Evolutionary conservation across 2,888 invertebrate genomes (phyloP).

Genomic region (Trichogramma dendrolimi): DNA sequence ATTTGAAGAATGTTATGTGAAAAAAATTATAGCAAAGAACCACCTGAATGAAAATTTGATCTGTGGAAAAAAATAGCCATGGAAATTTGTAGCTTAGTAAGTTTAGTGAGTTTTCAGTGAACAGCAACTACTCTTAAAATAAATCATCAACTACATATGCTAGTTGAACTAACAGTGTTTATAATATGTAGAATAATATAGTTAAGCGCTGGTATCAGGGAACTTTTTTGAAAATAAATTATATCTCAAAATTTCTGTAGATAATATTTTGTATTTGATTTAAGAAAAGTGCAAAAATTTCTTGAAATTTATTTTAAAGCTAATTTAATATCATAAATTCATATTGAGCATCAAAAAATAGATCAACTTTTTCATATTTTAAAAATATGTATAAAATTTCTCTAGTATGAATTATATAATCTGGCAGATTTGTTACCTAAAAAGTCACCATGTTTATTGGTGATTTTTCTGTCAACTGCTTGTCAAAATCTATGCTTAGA

Average conservation of each 20-base stretch:
- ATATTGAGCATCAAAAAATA: too few relatives aligned
- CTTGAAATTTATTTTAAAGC: too few relatives aligned
- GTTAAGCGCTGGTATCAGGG: constrained; percentile 49
- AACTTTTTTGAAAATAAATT: constrained; percentile 32
- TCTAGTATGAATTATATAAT: too few relatives aligned
- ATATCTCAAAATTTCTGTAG: not conserved
- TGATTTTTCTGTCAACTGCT: constrained; percentile 9
- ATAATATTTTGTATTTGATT: too few relatives aligned
- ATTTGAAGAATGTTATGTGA: constrained; percentile 30
- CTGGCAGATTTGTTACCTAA: too few relatives aligned
- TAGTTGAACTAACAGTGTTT: constrained; percentile 49
- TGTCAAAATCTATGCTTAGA: constrained; percentile 13
- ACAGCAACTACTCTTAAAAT: constrained; percentile 36
- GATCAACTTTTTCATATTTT: too few relatives aligned
- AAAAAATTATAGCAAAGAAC: constrained; percentile 24
- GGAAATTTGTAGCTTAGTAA: constrained; percentile 39
- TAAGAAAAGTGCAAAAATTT: too few relatives aligned
- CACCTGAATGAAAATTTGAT: not conserved
- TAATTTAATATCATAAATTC: too few relatives aligned
- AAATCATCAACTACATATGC: constrained; percentile 45
- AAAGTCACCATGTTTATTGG: too few relatives aligned
- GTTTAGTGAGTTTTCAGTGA: constrained; percentile 42
- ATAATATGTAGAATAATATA: constrained; percentile 42
- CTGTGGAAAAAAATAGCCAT: constrained; percentile 29
- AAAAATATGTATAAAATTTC: too few relatives aligned